Evolutionary conservation across 2,797 vertebrate species (phyloP).

Genomic region (Carduelis carduelis): DNA sequence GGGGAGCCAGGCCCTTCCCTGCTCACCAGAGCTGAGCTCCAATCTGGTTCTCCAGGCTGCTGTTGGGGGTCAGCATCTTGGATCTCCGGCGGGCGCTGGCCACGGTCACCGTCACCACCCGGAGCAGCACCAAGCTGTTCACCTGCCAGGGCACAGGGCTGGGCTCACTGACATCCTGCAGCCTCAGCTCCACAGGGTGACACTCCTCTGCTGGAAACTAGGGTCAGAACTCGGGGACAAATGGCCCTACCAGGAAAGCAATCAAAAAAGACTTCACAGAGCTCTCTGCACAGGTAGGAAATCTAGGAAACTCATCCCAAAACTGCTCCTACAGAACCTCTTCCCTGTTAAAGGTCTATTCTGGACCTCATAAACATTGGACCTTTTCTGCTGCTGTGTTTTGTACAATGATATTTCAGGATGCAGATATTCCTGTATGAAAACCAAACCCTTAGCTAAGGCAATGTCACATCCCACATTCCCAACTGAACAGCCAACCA

Average conservation of each 20-base stretch:
- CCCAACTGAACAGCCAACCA: background rate
- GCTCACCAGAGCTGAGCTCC: slow-evolving; percentile 88
- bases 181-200: background rate
- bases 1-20: background rate
- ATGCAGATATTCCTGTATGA: background rate
- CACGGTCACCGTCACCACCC: slow-evolving; percentile 88
- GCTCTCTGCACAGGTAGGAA: background rate
- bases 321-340: background rate
- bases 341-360: background rate
- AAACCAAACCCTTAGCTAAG: background rate
- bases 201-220: background rate
- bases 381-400: background rate
- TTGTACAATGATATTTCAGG: background rate
- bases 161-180: background rate
- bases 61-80: slow-evolving; percentile 87
- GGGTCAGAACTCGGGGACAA: background rate
- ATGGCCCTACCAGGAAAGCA: background rate
- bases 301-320: background rate
- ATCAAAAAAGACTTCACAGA: background rate
- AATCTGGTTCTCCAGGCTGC: slow-evolving; percentile 82
- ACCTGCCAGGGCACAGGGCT: slow-evolving; percentile 73
- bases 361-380: background rate
- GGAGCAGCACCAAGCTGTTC: slow-evolving; percentile 86
- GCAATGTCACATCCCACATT: background rate
- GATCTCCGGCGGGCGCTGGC: slow-evolving; percentile 83